A percentile compares a stretch with the other conserved stretches of the same genome.
Evolutionary conservation across 53 echinoderm and acorn worm species (phyloP).

Genomic region (Temnopleurus reevesii): DNA sequence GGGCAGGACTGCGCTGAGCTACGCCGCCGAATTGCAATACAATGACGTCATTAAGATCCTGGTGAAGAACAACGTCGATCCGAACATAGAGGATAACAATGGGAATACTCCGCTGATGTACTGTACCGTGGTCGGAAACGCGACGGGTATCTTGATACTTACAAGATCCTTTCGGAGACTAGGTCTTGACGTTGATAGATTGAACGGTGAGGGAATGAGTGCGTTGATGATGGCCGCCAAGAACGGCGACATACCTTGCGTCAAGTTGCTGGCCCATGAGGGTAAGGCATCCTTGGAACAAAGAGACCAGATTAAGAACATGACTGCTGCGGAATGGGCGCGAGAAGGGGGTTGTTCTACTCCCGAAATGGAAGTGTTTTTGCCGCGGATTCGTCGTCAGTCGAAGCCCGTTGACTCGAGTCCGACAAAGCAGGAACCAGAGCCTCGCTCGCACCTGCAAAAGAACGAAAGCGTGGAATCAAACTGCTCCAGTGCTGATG

Average conservation of each 20-base stretch:
- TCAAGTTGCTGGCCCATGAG: conserved; percentile 73
- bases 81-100: conserved; percentile 84
- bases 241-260: conserved; percentile 73
- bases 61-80: conserved; percentile 91
- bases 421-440: neutral
- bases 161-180: conserved; percentile 82
- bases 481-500: conserved; percentile 21
- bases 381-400: conserved; percentile 57
- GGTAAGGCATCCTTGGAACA: conserved; percentile 78
- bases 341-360: conserved; percentile 75
- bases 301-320: conserved; percentile 77
- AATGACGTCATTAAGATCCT: conserved; percentile 76
- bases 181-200: conserved; percentile 84
- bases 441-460: neutral
- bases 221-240: conserved; percentile 80
- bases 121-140: conserved; percentile 79
- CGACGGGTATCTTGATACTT: conserved; percentile 69
- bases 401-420: conserved; percentile 31
- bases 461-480: conserved; percentile 51
- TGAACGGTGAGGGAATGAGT: conserved; percentile 86
- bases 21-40: conserved; percentile 81
- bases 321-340: conserved; percentile 93
- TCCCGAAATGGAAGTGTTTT: conserved; percentile 68
- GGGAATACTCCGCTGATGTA: conserved; percentile 92
- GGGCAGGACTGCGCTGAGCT: conserved; percentile 88